Evolutionary conservation across 1,140 invertebrate species (phyloP).

Genomic region (Thalassaphorura encarpata): DNA sequence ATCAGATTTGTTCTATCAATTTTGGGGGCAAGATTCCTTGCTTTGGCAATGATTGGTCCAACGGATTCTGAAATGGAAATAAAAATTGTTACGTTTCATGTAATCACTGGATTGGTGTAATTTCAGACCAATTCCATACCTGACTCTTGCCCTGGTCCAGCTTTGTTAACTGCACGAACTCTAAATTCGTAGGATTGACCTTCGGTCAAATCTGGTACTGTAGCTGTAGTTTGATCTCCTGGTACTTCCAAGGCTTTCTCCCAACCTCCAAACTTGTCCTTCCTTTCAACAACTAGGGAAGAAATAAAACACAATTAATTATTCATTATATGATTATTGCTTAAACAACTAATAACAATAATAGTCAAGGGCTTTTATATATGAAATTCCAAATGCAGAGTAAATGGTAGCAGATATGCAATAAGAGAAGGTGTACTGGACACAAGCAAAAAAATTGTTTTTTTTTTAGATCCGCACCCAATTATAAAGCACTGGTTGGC

Average conservation of each 20-base stretch:
- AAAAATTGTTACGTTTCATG: background rate
- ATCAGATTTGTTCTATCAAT: conserved; percentile 81
- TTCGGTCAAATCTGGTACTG: conserved; percentile 79
- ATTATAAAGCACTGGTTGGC: too few relatives aligned
- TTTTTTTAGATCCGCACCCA: too few relatives aligned
- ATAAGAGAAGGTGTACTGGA: too few relatives aligned
- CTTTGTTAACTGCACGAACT: conserved; percentile 81
- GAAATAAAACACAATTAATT: conserved; percentile 76
- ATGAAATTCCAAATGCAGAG: too few relatives aligned
- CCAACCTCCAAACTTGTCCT: conserved; percentile 90
- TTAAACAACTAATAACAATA: background rate
- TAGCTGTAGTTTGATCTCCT: conserved; percentile 64
- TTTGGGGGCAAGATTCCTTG: conserved; percentile 70
- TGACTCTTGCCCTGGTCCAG: conserved; percentile 81
- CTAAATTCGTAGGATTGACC: conserved; percentile 85
- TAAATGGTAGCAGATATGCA: too few relatives aligned
- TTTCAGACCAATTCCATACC: background rate
- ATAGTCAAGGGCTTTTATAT: too few relatives aligned
- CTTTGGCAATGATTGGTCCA: conserved; percentile 78
- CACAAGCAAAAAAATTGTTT: too few relatives aligned
- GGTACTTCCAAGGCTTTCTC: conserved; percentile 78
- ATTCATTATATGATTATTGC: conserved; percentile 57
- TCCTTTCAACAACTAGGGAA: conserved; percentile 86
- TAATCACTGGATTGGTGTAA: background rate
- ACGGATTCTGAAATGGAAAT: conserved; percentile 72